Conservation (phyloP, 2,113 vertebrate species). For the Serilophus lunatus region DNA sequence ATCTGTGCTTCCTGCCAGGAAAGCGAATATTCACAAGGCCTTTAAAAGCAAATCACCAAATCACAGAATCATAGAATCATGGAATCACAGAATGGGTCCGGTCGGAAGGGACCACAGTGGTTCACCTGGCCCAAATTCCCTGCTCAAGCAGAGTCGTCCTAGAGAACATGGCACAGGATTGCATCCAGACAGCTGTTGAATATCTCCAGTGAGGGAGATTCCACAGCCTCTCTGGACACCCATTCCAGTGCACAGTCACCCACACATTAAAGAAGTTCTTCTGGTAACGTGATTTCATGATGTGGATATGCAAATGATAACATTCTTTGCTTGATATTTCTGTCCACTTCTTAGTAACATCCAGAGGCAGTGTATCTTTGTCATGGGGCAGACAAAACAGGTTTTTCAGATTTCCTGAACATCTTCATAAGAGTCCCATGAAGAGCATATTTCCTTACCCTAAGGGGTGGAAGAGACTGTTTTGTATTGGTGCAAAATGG, state of each 20-base stretch:
- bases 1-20: neutral
- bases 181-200: neutral
- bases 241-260: neutral
- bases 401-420: slow-evolving; percentile 6
- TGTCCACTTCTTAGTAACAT: neutral
- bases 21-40: neutral
- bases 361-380: neutral
- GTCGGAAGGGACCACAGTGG: neutral
- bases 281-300: neutral
- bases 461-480: neutral
- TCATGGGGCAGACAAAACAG: neutral
- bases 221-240: neutral
- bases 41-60: neutral
- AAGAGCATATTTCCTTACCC: neutral
- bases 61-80: neutral
- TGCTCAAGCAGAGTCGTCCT: neutral
- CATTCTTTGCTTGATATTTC: neutral
- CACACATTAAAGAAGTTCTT: neutral
- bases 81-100: neutral
- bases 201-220: neutral
- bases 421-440: neutral
- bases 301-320: neutral
- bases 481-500: neutral
- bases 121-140: neutral
- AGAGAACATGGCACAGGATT: neutral